These are phyloP conservation scores for Leucoma salicis DNA, from an alignment of 2,888 invertebrate species.

Conservation along the genomic window DNA sequence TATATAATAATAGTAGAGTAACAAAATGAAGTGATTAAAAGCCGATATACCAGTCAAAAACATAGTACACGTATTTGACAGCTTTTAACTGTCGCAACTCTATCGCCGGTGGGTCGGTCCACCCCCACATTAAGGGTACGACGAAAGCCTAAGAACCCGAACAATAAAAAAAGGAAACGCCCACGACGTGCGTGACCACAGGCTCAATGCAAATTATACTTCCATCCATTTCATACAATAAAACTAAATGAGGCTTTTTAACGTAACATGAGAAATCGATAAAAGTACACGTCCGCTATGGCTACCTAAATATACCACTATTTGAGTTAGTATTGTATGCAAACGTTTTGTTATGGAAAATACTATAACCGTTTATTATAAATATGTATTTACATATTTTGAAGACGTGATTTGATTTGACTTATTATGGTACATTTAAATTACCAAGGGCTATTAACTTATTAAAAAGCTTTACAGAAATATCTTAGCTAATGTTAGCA, in stretches of 20 bases:
- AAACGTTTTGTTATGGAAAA: slow-evolving; percentile 26
- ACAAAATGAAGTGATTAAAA: slow-evolving; percentile 33
- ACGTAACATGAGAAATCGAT: slow-evolving; percentile 77
- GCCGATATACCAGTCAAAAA: slow-evolving; percentile 27
- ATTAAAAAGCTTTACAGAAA: too few species aligned
- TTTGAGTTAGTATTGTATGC: slow-evolving; percentile 25
- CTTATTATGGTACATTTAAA: too few species aligned
- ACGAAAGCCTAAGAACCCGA: slow-evolving; percentile 58
- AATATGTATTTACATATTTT: background rate
- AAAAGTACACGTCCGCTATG: slow-evolving; percentile 50
- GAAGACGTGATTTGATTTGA: too few species aligned
- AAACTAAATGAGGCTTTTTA: slow-evolving; percentile 80
- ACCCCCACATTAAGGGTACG: slow-evolving; percentile 59
- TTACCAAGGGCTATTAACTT: too few species aligned
- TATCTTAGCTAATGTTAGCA: too few species aligned
- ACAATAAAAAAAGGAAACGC: slow-evolving; percentile 69
- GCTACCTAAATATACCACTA: too few species aligned
- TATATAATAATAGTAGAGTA: slow-evolving; percentile 19
- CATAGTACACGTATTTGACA: slow-evolving; percentile 31
- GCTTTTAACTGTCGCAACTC: slow-evolving; percentile 34
- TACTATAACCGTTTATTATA: background rate
- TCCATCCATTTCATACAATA: slow-evolving; percentile 78
- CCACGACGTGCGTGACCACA: slow-evolving; percentile 72
- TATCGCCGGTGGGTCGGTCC: slow-evolving; percentile 40
- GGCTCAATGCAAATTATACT: slow-evolving; percentile 78